Conservation (phyloP, 2,113 vertebrate genomes). For the Seriola quinqueradiata region DNA sequence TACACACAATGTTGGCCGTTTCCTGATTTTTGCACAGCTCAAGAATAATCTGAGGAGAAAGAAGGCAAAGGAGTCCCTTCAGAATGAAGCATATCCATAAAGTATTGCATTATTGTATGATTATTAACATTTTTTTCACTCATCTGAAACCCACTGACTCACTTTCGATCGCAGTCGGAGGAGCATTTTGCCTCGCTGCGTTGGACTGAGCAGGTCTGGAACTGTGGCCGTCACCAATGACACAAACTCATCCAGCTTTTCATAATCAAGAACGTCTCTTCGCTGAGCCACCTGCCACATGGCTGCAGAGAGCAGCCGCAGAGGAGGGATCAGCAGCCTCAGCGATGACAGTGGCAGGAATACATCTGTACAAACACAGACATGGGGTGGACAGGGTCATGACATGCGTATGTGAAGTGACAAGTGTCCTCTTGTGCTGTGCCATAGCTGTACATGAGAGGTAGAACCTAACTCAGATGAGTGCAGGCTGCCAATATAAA, state of each 20-base stretch:
- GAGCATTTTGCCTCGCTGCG: conserved; percentile 82
- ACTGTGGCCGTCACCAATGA: conserved; percentile 69
- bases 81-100: neutral
- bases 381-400: neutral
- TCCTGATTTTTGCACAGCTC: conserved; percentile 70
- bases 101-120: no score
- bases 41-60: conserved; percentile 64
- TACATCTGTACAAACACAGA: conserved; percentile 39
- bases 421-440: neutral
- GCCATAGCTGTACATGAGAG: neutral
- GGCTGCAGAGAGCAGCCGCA: conserved; percentile 79
- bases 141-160: conserved; percentile 8
- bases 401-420: neutral
- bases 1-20: conserved; percentile 39
- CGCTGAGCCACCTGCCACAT: conserved; percentile 79
- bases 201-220: conserved; percentile 80
- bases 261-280: conserved; percentile 73
- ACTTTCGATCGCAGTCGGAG: conserved; percentile 84
- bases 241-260: conserved; percentile 81
- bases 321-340: conserved; percentile 68
- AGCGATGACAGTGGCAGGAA: conserved; percentile 68
- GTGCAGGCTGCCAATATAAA: neutral
- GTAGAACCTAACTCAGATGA: no score
- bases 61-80: neutral
- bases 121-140: neutral